phyloP scores from a whole-genome alignment of 1,140 invertebrate species.

The Ptiloglossa arizonensis region DNA sequence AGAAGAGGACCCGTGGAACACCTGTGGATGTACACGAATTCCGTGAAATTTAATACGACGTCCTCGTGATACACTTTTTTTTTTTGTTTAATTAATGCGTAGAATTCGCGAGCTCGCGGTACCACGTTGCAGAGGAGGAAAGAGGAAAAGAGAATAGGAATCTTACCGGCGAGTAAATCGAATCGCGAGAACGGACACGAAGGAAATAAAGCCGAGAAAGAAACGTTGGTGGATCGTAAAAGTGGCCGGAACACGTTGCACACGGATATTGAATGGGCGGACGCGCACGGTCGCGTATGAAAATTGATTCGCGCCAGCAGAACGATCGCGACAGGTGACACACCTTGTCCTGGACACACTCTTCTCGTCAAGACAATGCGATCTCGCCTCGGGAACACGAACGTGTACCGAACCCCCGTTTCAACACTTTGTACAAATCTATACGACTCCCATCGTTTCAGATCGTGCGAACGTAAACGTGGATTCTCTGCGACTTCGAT shows the following conservation, averaged over 20 bases:
- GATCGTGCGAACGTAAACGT: too few relatives aligned
- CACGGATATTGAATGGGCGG: background rate
- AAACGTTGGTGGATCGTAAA: slow-evolving; percentile 5
- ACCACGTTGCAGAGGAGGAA: background rate
- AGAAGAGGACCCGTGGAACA: too few relatives aligned
- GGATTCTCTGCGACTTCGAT: too few relatives aligned
- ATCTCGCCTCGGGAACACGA: too few relatives aligned
- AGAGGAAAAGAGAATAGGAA: too few relatives aligned
- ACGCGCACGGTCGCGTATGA: slow-evolving; percentile 16
- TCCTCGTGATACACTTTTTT: background rate
- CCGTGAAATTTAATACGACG: background rate
- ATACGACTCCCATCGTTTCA: too few relatives aligned
- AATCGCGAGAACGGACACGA: background rate
- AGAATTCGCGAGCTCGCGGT: background rate
- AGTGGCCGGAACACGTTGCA: slow-evolving; percentile 4
- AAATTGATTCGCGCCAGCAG: slow-evolving; percentile 23
- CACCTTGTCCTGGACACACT: slow-evolving; percentile 3
- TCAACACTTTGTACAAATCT: too few relatives aligned
- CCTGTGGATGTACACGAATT: background rate
- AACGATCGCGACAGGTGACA: slow-evolving; percentile 26
- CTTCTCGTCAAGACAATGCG: background rate
- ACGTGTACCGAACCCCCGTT: too few relatives aligned
- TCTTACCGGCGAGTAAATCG: background rate
- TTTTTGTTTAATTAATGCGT: background rate
- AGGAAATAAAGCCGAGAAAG: background rate